These are phyloP conservation scores for Thelaira solivaga DNA, from an alignment of 2,888 invertebrate species.

Conservation along the genomic window DNA sequence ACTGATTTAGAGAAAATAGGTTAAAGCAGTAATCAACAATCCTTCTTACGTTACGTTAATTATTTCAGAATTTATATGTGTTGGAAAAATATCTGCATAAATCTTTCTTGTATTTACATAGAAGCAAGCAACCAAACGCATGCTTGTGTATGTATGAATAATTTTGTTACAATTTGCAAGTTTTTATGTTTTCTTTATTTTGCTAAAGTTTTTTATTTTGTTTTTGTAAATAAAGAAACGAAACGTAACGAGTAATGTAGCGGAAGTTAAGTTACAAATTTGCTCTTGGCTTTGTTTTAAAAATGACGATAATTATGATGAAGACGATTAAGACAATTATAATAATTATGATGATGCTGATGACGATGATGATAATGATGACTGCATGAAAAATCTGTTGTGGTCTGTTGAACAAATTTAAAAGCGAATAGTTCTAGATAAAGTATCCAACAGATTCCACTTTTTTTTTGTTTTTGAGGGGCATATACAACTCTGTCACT, in stretches of 20 bases:
- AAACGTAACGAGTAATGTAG: conserved; percentile 26
- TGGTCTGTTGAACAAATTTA: conserved; percentile 43
- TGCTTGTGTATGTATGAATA: neutral
- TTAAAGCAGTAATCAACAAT: too few relatives aligned
- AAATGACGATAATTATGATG: conserved; percentile 34
- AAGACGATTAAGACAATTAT: conserved; percentile 21
- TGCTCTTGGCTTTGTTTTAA: conserved; percentile 45
- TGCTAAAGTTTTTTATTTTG: neutral
- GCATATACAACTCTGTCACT: neutral
- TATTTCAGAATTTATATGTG: too few relatives aligned
- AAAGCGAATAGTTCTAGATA: conserved; percentile 7
- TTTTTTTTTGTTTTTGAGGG: neutral
- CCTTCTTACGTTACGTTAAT: too few relatives aligned
- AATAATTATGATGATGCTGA: neutral
- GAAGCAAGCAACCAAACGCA: too few relatives aligned
- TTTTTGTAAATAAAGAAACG: neutral
- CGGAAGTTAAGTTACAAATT: conserved; percentile 45
- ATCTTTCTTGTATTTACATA: too few relatives aligned
- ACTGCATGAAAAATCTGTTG: conserved; percentile 34
- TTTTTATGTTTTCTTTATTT: neutral
- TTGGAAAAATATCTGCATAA: too few relatives aligned
- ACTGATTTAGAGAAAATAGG: too few relatives aligned
- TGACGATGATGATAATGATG: neutral
- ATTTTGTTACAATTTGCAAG: conserved; percentile 11
- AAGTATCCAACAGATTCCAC: neutral